Conservation (phyloP, 1,140 invertebrate genomes). For the Apocrypta bakeri region DNA sequence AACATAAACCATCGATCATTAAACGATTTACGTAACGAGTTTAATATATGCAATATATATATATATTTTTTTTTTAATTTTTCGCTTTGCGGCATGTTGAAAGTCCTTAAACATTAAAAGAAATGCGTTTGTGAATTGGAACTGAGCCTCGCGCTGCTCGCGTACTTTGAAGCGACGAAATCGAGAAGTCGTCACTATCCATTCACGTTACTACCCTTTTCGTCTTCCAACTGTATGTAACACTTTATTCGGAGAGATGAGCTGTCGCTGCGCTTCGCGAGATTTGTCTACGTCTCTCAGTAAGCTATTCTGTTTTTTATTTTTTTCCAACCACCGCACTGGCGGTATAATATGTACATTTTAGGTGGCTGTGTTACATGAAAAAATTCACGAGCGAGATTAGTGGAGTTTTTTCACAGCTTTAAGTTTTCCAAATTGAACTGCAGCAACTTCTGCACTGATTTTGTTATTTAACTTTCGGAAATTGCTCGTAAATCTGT, state of each 20-base stretch:
- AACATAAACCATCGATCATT: neutral
- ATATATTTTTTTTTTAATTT: no score
- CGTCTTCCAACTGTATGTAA: neutral
- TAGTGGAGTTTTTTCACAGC: neutral
- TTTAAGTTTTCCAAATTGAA: constrained; percentile 11
- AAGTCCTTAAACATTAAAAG: no score
- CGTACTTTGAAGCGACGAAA: no score
- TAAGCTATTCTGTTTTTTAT: neutral
- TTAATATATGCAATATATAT: no score
- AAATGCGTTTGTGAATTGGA: no score
- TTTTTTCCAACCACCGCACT: no score
- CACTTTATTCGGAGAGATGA: neutral
- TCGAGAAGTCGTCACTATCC: neutral
- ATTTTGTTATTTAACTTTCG: constrained; percentile 24
- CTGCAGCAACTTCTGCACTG: neutral
- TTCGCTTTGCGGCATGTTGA: no score
- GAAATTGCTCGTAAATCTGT: neutral
- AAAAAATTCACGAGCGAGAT: neutral
- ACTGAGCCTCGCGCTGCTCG: no score
- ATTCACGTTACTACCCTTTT: neutral
- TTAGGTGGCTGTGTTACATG: neutral
- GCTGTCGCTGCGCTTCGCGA: constrained; percentile 2
- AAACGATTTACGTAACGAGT: no score
- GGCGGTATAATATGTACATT: no score
- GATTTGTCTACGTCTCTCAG: neutral